These are phyloP conservation scores for Uloborus diversus DNA, from an alignment of 1,140 invertebrate species.

Conservation along the genomic window DNA sequence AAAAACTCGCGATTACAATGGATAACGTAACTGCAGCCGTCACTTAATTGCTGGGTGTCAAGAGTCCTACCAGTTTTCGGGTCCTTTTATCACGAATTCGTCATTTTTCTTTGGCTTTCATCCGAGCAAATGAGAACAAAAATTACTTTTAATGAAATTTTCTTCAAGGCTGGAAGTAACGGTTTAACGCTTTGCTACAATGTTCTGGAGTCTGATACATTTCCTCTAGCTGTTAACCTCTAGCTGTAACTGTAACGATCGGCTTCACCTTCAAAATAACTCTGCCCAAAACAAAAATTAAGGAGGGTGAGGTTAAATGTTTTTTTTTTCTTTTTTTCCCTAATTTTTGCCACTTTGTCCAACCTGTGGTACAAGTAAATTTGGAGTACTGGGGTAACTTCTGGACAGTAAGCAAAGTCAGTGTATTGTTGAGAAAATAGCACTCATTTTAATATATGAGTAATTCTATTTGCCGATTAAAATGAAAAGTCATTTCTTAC, in stretches of 20 bases:
- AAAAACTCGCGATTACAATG: slow-evolving; percentile 19
- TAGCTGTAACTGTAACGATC: slow-evolving; percentile 27
- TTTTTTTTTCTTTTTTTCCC: no score
- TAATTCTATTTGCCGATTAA: no score
- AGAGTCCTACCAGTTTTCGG: neutral
- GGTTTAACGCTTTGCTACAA: slow-evolving; percentile 21
- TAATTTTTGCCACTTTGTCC: no score
- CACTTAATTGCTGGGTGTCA: slow-evolving; percentile 48
- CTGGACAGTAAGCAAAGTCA: no score
- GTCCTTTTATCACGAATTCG: slow-evolving; percentile 19
- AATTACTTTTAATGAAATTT: slow-evolving; percentile 12
- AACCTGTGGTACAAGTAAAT: no score
- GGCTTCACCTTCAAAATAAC: slow-evolving; percentile 28
- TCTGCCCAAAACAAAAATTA: no score
- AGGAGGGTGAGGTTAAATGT: no score
- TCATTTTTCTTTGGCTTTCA: slow-evolving; percentile 30
- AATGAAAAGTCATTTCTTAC: no score
- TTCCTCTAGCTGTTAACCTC: slow-evolving; percentile 24
- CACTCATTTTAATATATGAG: no score
- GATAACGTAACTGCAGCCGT: slow-evolving; percentile 25
- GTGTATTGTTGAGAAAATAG: no score
- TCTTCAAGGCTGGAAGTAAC: slow-evolving; percentile 17
- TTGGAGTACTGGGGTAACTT: no score
- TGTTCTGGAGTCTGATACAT: neutral
- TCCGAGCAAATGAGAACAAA: neutral